Percentiles rank a stretch among this genome's conserved stretches.
Conservation (phyloP, 92 coral and sea anemone genomes). For the Phenganax stokvisi region DNA sequence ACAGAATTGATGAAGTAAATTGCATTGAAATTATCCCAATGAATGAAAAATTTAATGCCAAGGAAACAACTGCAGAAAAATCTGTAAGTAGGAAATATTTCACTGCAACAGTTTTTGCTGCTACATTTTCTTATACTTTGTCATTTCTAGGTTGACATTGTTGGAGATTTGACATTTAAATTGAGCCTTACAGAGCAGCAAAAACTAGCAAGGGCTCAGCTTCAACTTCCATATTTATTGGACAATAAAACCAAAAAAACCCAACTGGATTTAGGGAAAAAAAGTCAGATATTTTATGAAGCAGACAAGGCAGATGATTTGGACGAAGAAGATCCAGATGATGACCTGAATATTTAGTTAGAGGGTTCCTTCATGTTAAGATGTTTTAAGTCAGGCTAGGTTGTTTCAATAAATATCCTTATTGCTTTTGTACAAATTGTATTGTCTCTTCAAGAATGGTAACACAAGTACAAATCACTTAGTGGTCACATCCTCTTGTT, state of each 20-base stretch:
- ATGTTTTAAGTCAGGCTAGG: neutral
- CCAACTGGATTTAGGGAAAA: conserved; percentile 49
- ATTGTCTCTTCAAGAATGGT: neutral
- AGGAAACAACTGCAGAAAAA: neutral
- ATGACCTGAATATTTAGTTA: conserved; percentile 74
- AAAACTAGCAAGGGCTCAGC: conserved; percentile 68
- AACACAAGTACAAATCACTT: neutral
- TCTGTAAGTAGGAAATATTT: conserved; percentile 21
- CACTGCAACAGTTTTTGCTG: no score
- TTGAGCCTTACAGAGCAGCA: conserved; percentile 71
- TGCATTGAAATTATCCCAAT: conserved; percentile 22
- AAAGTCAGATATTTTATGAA: conserved; percentile 79
- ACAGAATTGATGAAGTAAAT: conserved; percentile 13
- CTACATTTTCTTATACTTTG: conserved; percentile 18
- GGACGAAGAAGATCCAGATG: conserved; percentile 99
- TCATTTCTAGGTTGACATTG: conserved; percentile 67
- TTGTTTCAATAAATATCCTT: neutral
- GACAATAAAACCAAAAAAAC: conserved; percentile 51
- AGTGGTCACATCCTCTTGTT: conserved; percentile 53
- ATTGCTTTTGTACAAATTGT: no score
- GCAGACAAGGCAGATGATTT: conserved; percentile 95
- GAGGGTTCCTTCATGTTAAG: neutral
- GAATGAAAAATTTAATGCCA: neutral
- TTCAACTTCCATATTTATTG: conserved; percentile 74
- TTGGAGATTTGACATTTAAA: conserved; percentile 75